phyloP scores from a whole-genome alignment of 2,797 vertebrate genomes.

The Apogon talboti region DNA sequence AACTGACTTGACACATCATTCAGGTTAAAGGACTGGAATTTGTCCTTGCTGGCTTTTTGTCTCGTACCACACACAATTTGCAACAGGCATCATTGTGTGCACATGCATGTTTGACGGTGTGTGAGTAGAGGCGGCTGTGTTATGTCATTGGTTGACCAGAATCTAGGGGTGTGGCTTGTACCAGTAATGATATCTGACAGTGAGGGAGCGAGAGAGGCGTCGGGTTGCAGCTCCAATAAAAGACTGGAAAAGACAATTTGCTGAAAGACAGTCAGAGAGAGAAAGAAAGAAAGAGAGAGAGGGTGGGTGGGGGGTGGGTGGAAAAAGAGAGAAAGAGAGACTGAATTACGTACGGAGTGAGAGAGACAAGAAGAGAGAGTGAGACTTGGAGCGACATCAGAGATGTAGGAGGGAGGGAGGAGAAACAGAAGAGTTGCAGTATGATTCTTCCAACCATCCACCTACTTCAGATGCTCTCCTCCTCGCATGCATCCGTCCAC shows the following conservation, averaged over 20 bases:
- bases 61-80: constrained; percentile 25
- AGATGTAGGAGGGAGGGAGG: constrained; percentile 66
- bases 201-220: constrained; percentile 56
- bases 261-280: constrained; percentile 52
- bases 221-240: constrained; percentile 77
- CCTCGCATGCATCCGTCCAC: constrained; percentile 71
- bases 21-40: not conserved
- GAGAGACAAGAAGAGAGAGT: constrained; percentile 51
- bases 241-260: constrained; percentile 75
- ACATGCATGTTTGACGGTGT: constrained; percentile 16
- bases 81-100: constrained; percentile 52
- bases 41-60: constrained; percentile 31
- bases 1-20: constrained; percentile 41
- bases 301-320: constrained; percentile 44
- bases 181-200: constrained; percentile 74
- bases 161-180: constrained; percentile 61
- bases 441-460: constrained; percentile 70
- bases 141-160: constrained; percentile 62
- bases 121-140: constrained; percentile 13
- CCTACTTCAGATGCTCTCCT: constrained; percentile 75
- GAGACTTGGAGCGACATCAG: constrained; percentile 68
- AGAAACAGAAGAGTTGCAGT: constrained; percentile 71
- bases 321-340: constrained; percentile 31
- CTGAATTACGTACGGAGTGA: constrained; percentile 55
- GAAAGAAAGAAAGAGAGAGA: constrained; percentile 22